phyloP scores from a whole-genome alignment of 1,140 invertebrate species.

The Drosophila bocki region DNA sequence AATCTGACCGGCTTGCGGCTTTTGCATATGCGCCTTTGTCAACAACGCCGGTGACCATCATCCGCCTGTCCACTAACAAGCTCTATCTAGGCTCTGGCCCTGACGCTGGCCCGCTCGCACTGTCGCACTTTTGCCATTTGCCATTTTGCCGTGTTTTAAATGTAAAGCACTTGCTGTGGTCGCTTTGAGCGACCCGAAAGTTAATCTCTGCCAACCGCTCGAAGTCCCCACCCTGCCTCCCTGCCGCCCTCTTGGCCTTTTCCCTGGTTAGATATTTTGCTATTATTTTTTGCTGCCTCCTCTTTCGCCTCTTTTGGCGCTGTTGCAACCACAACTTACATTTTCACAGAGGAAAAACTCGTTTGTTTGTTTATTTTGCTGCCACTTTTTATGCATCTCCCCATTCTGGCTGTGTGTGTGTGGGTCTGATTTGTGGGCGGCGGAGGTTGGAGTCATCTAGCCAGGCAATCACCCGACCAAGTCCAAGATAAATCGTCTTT shows the following conservation, averaged over 20 bases:
- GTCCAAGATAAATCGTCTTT: slow-evolving; percentile 84
- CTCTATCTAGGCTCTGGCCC: slow-evolving; percentile 16
- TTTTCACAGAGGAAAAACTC: slow-evolving; percentile 70
- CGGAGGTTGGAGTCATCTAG: slow-evolving; percentile 37
- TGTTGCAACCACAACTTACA: slow-evolving; percentile 72
- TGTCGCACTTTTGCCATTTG: slow-evolving; percentile 19
- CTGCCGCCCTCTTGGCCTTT: background rate
- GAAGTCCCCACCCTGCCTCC: slow-evolving; percentile 28
- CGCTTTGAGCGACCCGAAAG: slow-evolving; percentile 82
- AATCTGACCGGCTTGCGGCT: slow-evolving; percentile 76
- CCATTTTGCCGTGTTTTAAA: slow-evolving; percentile 68
- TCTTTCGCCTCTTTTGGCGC: slow-evolving; percentile 15
- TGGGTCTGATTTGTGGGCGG: slow-evolving; percentile 51
- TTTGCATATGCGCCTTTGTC: slow-evolving; percentile 68
- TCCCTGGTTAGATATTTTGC: slow-evolving; percentile 72
- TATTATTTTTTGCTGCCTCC: slow-evolving; percentile 38
- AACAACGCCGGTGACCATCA: slow-evolving; percentile 56
- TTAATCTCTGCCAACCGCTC: slow-evolving; percentile 82
- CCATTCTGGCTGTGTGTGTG: background rate
- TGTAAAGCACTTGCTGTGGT: slow-evolving; percentile 82
- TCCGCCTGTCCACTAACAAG: slow-evolving; percentile 50
- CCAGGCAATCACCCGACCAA: slow-evolving; percentile 62
- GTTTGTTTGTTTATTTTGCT: slow-evolving; percentile 76
- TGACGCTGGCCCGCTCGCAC: slow-evolving; percentile 9
- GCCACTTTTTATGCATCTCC: slow-evolving; percentile 68